Conservation (phyloP, 1,140 invertebrate species). For the Bombyx mandarina region DNA sequence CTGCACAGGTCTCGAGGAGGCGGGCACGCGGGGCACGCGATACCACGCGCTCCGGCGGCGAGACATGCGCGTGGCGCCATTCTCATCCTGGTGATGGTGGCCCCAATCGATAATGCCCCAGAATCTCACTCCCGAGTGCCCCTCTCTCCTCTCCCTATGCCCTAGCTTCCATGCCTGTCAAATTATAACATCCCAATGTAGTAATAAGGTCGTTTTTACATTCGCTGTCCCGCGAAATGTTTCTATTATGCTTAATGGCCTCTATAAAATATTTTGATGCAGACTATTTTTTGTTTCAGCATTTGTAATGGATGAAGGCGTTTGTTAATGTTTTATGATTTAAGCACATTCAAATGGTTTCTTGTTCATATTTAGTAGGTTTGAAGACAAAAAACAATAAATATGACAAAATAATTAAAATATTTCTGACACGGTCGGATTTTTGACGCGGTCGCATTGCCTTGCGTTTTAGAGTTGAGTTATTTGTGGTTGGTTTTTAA, state of each 20-base stretch:
- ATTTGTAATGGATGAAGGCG: background rate
- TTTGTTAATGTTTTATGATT: background rate
- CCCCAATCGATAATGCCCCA: slow-evolving; percentile 60
- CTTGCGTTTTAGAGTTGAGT: too few relatives aligned
- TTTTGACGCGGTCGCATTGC: too few relatives aligned
- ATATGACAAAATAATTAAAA: too few relatives aligned
- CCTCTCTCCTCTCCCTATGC: slow-evolving; percentile 41
- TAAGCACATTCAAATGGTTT: too few relatives aligned
- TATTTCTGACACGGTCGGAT: too few relatives aligned
- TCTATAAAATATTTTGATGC: slow-evolving; percentile 43
- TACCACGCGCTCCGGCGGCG: slow-evolving; percentile 16
- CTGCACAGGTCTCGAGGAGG: too few relatives aligned
- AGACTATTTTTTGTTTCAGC: slow-evolving; percentile 30
- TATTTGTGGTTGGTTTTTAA: too few relatives aligned
- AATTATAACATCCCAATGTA: slow-evolving; percentile 53
- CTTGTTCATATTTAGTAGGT: too few relatives aligned
- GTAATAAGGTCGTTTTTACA: slow-evolving; percentile 52
- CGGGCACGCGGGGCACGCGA: slow-evolving; percentile 5
- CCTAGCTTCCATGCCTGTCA: slow-evolving; percentile 29
- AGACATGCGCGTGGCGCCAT: slow-evolving; percentile 41
- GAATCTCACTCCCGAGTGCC: slow-evolving; percentile 44
- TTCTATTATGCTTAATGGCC: slow-evolving; percentile 39
- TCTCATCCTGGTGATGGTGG: slow-evolving; percentile 40
- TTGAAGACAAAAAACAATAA: too few relatives aligned
- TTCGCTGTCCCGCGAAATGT: slow-evolving; percentile 26